A percentile compares a stretch with the other conserved stretches of the same genome.
phyloP scores from a whole-genome alignment of 2,797 vertebrate genomes.

The Ciconia nigra region DNA sequence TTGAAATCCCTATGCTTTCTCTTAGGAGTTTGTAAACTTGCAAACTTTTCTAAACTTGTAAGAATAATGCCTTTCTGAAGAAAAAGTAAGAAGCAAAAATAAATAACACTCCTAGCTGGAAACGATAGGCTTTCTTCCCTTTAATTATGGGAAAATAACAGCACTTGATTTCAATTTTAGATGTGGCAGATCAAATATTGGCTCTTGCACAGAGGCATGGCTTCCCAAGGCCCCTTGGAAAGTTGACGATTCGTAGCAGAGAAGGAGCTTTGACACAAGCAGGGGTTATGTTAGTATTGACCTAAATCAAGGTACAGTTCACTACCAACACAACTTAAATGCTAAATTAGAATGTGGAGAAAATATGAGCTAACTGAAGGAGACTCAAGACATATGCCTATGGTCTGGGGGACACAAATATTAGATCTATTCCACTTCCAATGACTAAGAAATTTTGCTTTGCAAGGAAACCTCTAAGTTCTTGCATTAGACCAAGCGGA shows the following conservation, averaged over 20 bases:
- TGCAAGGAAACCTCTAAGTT: neutral
- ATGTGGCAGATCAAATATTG: neutral
- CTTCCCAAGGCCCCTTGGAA: neutral
- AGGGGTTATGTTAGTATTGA: neutral
- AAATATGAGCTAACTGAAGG: neutral
- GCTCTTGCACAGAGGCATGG: neutral
- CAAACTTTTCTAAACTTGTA: neutral
- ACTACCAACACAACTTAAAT: neutral
- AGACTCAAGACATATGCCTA: neutral
- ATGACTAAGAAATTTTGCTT: neutral
- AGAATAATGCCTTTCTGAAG: neutral
- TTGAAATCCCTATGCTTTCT: neutral
- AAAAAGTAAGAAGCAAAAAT: neutral
- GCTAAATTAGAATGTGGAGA: neutral
- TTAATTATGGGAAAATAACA: neutral
- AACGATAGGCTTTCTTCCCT: neutral
- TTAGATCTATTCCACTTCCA: neutral
- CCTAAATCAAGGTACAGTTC: neutral
- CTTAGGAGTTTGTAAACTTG: neutral
- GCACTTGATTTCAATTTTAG: neutral
- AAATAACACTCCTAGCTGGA: neutral
- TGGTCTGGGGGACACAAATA: neutral
- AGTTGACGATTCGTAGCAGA: neutral
- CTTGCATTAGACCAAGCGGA: neutral
- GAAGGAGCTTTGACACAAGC: neutral